These are phyloP conservation scores for Hypsibius dujardini DNA, from an alignment of 1,140 invertebrate genomes.

Conservation along the genomic window DNA sequence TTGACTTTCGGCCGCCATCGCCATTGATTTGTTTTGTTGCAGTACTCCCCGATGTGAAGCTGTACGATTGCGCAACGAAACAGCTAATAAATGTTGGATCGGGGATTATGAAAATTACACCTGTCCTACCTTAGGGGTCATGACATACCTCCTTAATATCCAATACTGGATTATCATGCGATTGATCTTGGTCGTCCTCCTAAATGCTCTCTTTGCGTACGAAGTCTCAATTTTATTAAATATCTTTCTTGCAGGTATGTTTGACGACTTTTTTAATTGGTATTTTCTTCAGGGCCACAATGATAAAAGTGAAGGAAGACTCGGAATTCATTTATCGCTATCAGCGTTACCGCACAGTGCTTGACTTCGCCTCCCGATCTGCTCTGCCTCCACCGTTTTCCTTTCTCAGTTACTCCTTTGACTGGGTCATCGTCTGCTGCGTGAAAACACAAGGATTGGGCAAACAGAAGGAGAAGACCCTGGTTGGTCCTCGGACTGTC, in stretches of 20 bases:
- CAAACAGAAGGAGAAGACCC: not conserved
- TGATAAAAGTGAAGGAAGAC: slow-evolving; percentile 29
- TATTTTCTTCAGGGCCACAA: slow-evolving; percentile 29
- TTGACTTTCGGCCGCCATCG: too few relatives aligned
- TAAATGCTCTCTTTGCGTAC: slow-evolving; percentile 36
- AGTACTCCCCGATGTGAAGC: not conserved
- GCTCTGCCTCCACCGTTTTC: slow-evolving; percentile 30
- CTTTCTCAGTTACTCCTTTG: slow-evolving; percentile 27
- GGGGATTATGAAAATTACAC: slow-evolving; percentile 17
- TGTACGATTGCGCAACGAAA: not conserved
- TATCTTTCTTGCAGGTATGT: not conserved
- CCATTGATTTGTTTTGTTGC: too few relatives aligned
- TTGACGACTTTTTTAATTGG: not conserved
- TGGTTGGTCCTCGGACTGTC: not conserved
- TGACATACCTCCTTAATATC: slow-evolving; percentile 33
- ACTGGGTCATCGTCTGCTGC: not conserved
- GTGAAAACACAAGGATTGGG: not conserved
- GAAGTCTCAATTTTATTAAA: not conserved
- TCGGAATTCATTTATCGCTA: slow-evolving; percentile 36
- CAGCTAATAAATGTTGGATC: not conserved
- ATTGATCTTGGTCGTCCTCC: slow-evolving; percentile 34
- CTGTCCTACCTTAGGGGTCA: slow-evolving; percentile 32
- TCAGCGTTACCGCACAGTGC: slow-evolving; percentile 34
- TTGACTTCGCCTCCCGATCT: slow-evolving; percentile 34
- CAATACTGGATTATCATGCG: slow-evolving; percentile 35